Conservation (phyloP, 2,113 vertebrate species). For the Eidolon helvum region DNA sequence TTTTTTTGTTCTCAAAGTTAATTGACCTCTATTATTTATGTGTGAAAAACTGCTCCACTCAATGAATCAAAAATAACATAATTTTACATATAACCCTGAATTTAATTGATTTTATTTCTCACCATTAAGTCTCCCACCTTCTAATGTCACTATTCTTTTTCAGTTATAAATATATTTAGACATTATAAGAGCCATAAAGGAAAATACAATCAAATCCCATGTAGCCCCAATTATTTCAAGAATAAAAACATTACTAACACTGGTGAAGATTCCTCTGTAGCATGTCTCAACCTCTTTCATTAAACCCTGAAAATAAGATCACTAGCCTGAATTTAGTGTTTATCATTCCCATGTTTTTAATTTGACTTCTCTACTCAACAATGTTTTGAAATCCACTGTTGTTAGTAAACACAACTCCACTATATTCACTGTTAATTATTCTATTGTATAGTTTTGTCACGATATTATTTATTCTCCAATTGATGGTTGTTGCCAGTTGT, state of each 20-base stretch:
- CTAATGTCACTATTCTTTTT: background rate
- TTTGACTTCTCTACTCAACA: background rate
- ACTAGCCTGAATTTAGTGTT: background rate
- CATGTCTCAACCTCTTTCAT: background rate
- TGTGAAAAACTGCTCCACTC: background rate
- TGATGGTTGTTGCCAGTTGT: background rate
- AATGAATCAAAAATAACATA: background rate
- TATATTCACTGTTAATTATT: background rate
- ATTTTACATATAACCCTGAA: background rate
- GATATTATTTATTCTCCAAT: background rate
- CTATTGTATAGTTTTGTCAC: background rate
- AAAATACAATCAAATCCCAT: background rate
- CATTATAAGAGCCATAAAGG: background rate
- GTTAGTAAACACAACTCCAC: background rate
- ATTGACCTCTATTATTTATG: background rate
- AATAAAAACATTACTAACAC: background rate
- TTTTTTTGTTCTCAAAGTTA: background rate
- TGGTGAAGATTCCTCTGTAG: background rate
- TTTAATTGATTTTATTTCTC: slow-evolving; percentile 14
- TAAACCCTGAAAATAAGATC: background rate
- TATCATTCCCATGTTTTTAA: background rate
- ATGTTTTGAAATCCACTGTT: background rate
- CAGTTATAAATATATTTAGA: background rate
- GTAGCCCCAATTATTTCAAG: background rate
- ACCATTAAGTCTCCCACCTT: background rate